Evolutionary conservation across 2,113 vertebrate genomes (phyloP).

Genomic region (Bagarius yarrelli): DNA sequence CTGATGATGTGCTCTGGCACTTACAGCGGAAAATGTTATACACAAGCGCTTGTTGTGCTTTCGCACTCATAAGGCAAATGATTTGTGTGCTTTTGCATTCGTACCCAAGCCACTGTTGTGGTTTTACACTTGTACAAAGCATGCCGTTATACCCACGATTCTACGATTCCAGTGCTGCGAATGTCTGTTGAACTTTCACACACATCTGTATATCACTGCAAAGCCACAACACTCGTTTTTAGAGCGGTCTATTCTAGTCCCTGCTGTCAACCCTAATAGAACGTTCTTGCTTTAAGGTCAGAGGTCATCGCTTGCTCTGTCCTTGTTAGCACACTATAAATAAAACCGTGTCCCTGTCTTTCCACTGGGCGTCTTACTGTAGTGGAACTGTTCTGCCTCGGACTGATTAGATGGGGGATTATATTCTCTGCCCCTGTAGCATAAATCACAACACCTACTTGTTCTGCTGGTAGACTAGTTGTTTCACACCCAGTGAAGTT

Average conservation of each 20-base stretch:
- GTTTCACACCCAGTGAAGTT: background rate
- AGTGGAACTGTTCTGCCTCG: conserved; percentile 77
- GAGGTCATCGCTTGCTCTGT: background rate
- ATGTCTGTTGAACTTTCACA: background rate
- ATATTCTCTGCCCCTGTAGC: background rate
- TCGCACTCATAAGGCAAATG: background rate
- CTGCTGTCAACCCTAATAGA: background rate
- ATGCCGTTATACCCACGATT: background rate
- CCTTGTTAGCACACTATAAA: conserved; percentile 17
- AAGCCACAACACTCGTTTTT: no score
- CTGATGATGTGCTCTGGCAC: no score
- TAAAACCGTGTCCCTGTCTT: background rate
- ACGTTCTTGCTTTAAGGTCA: background rate
- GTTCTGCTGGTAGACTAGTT: background rate
- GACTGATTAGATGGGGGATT: conserved; percentile 59
- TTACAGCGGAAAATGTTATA: no score
- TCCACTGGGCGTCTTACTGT: background rate
- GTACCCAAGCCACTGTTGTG: background rate
- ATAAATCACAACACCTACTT: background rate
- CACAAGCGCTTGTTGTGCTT: background rate
- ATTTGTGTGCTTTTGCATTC: background rate
- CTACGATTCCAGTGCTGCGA: no score
- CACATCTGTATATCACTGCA: no score
- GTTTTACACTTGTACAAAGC: no score
- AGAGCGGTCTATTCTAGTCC: background rate